phyloP scores from a whole-genome alignment of 2,113 vertebrate genomes.

The Mormyrus lacerda region DNA sequence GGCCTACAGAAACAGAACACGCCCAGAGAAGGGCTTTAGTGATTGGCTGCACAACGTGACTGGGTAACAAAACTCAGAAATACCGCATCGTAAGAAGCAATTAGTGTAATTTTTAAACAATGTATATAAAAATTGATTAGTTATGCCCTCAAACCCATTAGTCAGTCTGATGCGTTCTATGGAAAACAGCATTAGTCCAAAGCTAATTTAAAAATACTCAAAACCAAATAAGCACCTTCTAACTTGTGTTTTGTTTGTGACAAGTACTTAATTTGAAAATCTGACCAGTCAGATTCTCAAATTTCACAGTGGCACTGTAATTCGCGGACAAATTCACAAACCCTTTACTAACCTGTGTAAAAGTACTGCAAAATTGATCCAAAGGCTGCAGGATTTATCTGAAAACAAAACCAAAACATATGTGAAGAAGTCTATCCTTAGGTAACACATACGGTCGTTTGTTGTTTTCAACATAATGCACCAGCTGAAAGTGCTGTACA shows the following conservation, averaged over 20 bases:
- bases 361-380: conserved; percentile 85
- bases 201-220: not conserved
- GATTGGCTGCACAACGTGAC: not conserved
- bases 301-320: not conserved
- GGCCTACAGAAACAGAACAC: conserved; percentile 55
- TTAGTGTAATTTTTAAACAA: not conserved
- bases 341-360: conserved; percentile 77
- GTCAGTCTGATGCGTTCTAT: not conserved
- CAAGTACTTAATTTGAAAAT: conserved; percentile 3
- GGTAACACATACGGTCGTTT: not conserved
- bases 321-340: not conserved
- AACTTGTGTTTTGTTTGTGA: not conserved
- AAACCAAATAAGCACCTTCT: not conserved
- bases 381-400: conserved; percentile 93
- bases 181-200: not conserved
- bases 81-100: not conserved
- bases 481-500: not conserved
- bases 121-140: not conserved
- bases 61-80: not conserved
- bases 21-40: not conserved
- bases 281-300: not conserved
- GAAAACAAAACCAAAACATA: conserved; percentile 32
- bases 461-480: not conserved
- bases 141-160: not conserved
- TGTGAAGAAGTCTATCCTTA: not conserved